Conservation (phyloP, 2,888 invertebrate species). For the Tryphoninae sp. region DNA sequence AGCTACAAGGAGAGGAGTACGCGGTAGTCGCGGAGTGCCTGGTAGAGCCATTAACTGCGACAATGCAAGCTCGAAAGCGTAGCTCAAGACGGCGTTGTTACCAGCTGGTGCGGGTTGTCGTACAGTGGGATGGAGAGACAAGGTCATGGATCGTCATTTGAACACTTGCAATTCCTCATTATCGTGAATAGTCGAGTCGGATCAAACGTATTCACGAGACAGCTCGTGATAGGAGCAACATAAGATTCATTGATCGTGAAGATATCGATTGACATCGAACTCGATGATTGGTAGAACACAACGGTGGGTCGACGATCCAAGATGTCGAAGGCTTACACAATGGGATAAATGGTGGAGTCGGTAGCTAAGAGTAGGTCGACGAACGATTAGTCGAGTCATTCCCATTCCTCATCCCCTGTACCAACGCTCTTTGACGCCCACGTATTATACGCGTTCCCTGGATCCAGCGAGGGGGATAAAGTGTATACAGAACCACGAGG, state of each 20-base stretch:
- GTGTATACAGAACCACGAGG: conserved; percentile 55
- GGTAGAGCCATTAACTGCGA: conserved; percentile 77
- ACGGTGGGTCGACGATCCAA: conserved; percentile 58
- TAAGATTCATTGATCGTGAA: conserved; percentile 6
- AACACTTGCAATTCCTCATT: conserved; percentile 21
- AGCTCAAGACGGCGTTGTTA: conserved; percentile 70
- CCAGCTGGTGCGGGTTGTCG: conserved; percentile 70
- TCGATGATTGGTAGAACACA: conserved; percentile 65
- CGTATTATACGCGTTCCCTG: conserved; percentile 62
- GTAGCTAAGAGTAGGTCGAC: conserved; percentile 51
- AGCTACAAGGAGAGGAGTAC: conserved; percentile 67
- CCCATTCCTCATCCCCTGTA: conserved; percentile 4
- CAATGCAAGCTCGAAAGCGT: conserved; percentile 72
- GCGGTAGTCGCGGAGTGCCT: conserved; percentile 76
- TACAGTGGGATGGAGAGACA: conserved; percentile 16
- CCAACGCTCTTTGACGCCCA: conserved; percentile 69
- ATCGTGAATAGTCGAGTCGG: conserved; percentile 5
- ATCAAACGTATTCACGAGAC: conserved; percentile 14
- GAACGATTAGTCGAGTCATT: conserved; percentile 69
- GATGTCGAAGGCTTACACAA: conserved; percentile 2
- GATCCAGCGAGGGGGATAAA: conserved; percentile 57
- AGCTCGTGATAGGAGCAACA: neutral
- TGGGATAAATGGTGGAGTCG: conserved; percentile 58
- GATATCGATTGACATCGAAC: conserved; percentile 51
- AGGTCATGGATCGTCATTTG: conserved; percentile 47